These are phyloP conservation scores for Drosophila ochracea DNA, from an alignment of 2,888 invertebrate species.

Conservation along the genomic window DNA sequence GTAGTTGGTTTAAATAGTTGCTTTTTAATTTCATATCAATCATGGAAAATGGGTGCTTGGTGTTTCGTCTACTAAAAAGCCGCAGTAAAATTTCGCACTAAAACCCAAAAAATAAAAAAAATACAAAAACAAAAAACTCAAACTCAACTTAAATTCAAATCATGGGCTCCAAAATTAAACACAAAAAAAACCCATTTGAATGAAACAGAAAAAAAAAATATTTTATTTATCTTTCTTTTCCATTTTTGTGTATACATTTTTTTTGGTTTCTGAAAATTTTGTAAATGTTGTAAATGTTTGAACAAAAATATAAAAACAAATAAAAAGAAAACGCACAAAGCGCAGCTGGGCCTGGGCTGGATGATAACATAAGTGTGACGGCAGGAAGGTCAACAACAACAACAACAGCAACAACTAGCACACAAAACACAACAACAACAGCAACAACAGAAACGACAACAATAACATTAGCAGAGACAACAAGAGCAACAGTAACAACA, in stretches of 20 bases:
- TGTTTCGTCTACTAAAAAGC: constrained; percentile 74
- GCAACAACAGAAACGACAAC: constrained; percentile 59
- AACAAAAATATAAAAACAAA: constrained; percentile 48
- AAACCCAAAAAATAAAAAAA: constrained; percentile 44
- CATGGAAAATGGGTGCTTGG: constrained; percentile 69
- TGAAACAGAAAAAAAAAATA: constrained; percentile 37
- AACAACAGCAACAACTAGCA: constrained; percentile 59
- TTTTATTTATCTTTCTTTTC: constrained; percentile 71
- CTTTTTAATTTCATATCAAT: constrained; percentile 57
- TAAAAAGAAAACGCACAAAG: constrained; percentile 69
- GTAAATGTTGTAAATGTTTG: constrained; percentile 74
- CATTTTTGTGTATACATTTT: constrained; percentile 64
- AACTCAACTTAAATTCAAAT: constrained; percentile 42
- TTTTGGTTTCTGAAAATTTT: constrained; percentile 55
- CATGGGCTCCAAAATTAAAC: constrained; percentile 58
- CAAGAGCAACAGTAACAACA: constrained; percentile 20
- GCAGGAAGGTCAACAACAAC: constrained; percentile 88
- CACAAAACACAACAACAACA: constrained; percentile 77
- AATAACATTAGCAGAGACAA: constrained; percentile 37
- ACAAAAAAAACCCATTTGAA: constrained; percentile 53
- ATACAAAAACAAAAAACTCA: constrained; percentile 10
- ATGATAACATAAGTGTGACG: constrained; percentile 85
- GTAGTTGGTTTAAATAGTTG: constrained; percentile 59
- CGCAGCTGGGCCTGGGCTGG: constrained; percentile 83
- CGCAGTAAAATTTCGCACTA: constrained; percentile 77